phyloP scores from a whole-genome alignment of 2,113 vertebrate genomes.

The Uria lomvia region DNA sequence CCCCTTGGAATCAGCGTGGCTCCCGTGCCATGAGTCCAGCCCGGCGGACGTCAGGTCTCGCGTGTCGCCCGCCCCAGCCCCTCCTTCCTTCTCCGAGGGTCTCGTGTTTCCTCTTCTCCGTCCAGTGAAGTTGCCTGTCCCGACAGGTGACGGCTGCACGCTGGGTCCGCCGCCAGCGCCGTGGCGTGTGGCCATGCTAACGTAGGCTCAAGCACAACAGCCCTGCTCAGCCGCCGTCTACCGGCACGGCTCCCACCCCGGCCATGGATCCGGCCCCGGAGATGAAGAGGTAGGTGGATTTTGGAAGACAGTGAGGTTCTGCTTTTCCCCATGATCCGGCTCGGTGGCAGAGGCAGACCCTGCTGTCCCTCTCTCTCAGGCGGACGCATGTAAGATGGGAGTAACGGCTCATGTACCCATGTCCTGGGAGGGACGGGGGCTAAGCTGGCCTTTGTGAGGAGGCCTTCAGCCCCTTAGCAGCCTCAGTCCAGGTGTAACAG shows the following conservation, averaged over 20 bases:
- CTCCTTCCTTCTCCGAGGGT: neutral
- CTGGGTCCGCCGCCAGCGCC: neutral
- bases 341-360: neutral
- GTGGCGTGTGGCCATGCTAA: neutral
- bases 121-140: neutral
- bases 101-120: slow-evolving; percentile 9
- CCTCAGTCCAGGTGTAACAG: neutral
- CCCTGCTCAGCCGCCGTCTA: fast-evolving
- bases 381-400: fast-evolving
- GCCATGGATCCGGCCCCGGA: neutral
- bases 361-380: neutral
- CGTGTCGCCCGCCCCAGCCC: neutral
- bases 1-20: neutral
- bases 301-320: neutral
- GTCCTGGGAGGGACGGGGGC: neutral
- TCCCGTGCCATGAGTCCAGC: neutral
- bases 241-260: fast-evolving
- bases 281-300: neutral
- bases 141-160: neutral
- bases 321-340: fast-evolving
- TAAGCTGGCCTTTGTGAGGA: neutral
- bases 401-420: neutral
- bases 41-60: neutral
- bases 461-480: neutral
- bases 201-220: neutral